phyloP scores from a whole-genome alignment of 2,888 invertebrate genomes.

The Diogma glabrata region DNA sequence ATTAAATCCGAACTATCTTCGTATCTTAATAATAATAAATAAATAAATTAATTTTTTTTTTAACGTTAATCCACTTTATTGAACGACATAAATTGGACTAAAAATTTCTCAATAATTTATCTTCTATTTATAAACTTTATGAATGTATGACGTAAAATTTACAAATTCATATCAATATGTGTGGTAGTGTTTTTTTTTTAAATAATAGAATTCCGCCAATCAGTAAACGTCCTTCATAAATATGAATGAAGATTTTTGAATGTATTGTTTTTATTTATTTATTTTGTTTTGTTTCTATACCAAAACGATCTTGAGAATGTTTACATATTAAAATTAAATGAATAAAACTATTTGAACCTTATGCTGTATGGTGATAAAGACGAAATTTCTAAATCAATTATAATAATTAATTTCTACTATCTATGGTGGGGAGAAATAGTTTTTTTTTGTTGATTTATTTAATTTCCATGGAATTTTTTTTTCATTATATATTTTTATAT shows the following conservation, averaged over 20 bases:
- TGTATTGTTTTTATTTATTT: conserved; percentile 6
- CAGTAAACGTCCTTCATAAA: conserved; percentile 10
- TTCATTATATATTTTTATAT: no score
- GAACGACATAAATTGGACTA: conserved; percentile 9
- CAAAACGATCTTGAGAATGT: no score
- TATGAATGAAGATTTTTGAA: conserved; percentile 8
- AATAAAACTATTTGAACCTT: no score
- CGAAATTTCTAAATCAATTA: no score
- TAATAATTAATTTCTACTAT: no score
- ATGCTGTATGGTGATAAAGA: no score
- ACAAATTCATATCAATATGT: background rate
- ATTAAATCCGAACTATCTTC: no score
- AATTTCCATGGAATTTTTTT: no score
- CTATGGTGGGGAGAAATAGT: no score
- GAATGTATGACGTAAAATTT: conserved; percentile 6
- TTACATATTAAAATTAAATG: no score
- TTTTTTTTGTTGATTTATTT: no score
- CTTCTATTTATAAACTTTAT: conserved; percentile 10
- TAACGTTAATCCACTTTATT: conserved; percentile 5
- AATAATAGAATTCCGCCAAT: conserved; percentile 10
- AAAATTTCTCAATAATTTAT: conserved; percentile 2
- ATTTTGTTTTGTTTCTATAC: conserved; percentile 7
- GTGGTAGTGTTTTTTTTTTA: conserved; percentile 2
- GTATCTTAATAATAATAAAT: conserved; percentile 6
- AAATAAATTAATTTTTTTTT: conserved; percentile 3